Conservation (phyloP, 2,888 invertebrate species). For the Agrenia bidenticulata region DNA sequence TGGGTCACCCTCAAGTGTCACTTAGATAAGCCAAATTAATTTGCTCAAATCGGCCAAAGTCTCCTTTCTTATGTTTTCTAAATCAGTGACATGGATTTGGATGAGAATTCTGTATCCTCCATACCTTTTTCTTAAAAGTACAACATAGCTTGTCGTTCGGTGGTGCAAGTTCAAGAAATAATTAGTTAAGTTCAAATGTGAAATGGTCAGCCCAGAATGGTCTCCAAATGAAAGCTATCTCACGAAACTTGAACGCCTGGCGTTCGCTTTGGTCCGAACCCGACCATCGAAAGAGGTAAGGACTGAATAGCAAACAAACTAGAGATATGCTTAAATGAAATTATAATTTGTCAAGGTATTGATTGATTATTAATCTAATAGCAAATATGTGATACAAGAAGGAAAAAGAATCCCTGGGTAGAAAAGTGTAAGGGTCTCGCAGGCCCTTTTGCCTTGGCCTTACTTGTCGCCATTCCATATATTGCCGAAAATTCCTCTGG, state of each 20-base stretch:
- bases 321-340: not conserved
- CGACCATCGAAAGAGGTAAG: slow-evolving; percentile 49
- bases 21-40: too few species aligned
- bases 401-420: slow-evolving; percentile 40
- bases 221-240: slow-evolving; percentile 51
- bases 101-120: too few species aligned
- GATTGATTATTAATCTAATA: slow-evolving; percentile 8
- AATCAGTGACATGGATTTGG: too few species aligned
- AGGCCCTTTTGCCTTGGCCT: slow-evolving; percentile 50
- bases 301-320: too few species aligned
- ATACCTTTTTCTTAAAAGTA: too few species aligned
- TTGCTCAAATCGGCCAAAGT: slow-evolving; percentile 8
- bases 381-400: slow-evolving; percentile 29
- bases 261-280: slow-evolving; percentile 51
- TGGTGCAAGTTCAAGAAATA: not conserved
- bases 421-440: slow-evolving; percentile 49
- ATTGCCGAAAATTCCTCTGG: slow-evolving; percentile 52
- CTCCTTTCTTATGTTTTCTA: too few species aligned
- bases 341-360: too few species aligned
- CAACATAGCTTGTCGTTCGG: too few species aligned
- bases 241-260: slow-evolving; percentile 51
- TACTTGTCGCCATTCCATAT: slow-evolving; percentile 49
- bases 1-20: too few species aligned
- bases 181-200: slow-evolving; percentile 26
- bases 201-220: slow-evolving; percentile 48